Base-by-base conservation (phyloP, 1,140 invertebrate genomes). In the Hydropsyche tenuis region DNA sequence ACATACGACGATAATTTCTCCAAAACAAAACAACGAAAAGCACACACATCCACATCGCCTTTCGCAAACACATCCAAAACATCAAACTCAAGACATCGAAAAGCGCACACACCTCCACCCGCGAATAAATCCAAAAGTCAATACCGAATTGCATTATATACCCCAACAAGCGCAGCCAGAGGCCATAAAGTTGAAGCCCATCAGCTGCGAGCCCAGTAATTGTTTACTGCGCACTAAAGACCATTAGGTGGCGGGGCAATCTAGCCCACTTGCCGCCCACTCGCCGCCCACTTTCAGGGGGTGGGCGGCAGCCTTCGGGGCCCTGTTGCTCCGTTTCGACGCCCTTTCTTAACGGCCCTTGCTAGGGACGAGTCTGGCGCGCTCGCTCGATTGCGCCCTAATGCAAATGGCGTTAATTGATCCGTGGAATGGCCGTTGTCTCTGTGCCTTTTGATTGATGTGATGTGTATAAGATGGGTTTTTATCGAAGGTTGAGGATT, bases 171-270 rank as follows among this genome's bases (percentile, higher is more conserved):
- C 30, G 16, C 65, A 43, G 42, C 72, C 30, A 60, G 73, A 72
- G 73, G 75, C 65, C 75, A 72, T 77, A 77, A 77, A 77, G 69
- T 73, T 70, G 65, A 51, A 69, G 69, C 69, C 72, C 75, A 73
- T 77, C 75, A 77, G 73, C 73, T 74, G 72, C 48, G 69, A 74
- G 73, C 70, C 30, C 66, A 71, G 75, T 77, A 77, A 74, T 74
- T 77, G 75, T 77, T 77, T 77, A 77, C 75, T 77, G 73, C 75
- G 73, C 75, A 70, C 75, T 77, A 74, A 77, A 77, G 75, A 73
- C 73, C 73, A 74, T 77, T 77, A 77, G 63, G 70, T 48, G 63
- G 72, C 23, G 56, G 71, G 56, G 71, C 70, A 73, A 73, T 72
- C 75, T 53, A 73, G 73, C 73, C 20, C 30, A 37, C 9, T 37